Evolutionary conservation across 2,113 vertebrate species (phyloP).

Genomic region (Corythaeola cristata): DNA sequence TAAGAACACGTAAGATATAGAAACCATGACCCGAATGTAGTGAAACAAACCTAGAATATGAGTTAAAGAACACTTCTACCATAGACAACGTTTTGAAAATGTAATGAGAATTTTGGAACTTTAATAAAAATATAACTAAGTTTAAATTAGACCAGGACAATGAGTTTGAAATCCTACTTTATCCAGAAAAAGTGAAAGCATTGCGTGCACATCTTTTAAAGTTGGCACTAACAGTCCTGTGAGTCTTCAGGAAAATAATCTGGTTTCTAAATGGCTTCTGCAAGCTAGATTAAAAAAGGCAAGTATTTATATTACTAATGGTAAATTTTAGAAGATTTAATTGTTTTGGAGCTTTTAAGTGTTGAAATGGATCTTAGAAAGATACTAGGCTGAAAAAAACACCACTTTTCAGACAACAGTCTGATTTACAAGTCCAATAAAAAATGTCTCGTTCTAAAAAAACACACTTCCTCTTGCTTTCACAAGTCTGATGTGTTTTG

Average conservation of each 20-base stretch:
- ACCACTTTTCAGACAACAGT: background rate
- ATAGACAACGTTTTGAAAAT: background rate
- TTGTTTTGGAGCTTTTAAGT: background rate
- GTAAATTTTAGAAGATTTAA: background rate
- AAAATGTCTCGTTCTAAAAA: background rate
- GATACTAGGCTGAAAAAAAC: background rate
- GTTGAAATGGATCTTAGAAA: background rate
- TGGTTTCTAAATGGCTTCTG: background rate
- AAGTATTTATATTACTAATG: background rate
- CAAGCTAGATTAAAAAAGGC: background rate
- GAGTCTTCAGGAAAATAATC: background rate
- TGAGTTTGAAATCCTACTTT: background rate
- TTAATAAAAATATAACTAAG: background rate
- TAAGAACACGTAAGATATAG: background rate
- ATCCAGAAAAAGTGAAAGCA: background rate
- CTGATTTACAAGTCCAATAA: background rate
- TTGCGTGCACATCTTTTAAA: background rate
- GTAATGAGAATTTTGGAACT: background rate
- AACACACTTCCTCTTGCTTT: background rate
- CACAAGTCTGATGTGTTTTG: background rate
- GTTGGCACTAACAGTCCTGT: rapidly evolving
- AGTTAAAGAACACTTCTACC: background rate
- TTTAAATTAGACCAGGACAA: background rate
- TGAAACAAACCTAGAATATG: background rate
- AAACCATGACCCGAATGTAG: background rate